phyloP scores from a whole-genome alignment of 2,888 invertebrate species.

The Campoletis raptor region DNA sequence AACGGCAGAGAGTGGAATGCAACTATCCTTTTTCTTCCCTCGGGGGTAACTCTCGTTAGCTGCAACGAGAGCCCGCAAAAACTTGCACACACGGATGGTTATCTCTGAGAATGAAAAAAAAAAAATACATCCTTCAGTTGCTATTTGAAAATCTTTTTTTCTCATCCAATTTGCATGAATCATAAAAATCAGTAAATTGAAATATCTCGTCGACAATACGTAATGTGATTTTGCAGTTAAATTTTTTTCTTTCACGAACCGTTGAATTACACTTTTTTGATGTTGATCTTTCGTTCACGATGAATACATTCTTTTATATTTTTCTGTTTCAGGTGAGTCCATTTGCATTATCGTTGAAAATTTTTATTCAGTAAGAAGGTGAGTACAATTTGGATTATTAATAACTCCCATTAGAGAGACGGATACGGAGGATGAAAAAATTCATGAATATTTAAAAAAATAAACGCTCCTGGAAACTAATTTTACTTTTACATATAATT shows the following conservation, averaged over 20 bases:
- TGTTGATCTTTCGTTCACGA: neutral
- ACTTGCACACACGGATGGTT: neutral
- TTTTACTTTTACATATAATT: neutral
- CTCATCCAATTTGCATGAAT: conserved; percentile 2
- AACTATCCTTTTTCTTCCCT: conserved; percentile 9
- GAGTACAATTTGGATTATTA: neutral
- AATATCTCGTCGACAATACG: neutral
- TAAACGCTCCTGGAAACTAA: neutral
- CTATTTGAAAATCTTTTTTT: conserved; percentile 13
- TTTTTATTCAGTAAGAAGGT: neutral
- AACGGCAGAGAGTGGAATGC: neutral
- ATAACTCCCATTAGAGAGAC: neutral
- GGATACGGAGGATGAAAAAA: neutral
- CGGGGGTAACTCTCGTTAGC: conserved; percentile 45
- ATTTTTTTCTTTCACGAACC: neutral
- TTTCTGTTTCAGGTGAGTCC: conserved; percentile 38
- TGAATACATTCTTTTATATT: neutral
- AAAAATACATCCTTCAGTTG: conserved; percentile 17
- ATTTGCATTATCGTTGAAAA: neutral
- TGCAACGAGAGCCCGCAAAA: conserved; percentile 19
- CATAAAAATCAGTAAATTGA: neutral
- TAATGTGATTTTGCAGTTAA: neutral
- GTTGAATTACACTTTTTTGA: neutral
- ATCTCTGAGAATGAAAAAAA: conserved; percentile 23
- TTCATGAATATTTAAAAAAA: neutral